phyloP scores from a whole-genome alignment of 2,888 invertebrate genomes.

The Hirtodrosophila cameraria region DNA sequence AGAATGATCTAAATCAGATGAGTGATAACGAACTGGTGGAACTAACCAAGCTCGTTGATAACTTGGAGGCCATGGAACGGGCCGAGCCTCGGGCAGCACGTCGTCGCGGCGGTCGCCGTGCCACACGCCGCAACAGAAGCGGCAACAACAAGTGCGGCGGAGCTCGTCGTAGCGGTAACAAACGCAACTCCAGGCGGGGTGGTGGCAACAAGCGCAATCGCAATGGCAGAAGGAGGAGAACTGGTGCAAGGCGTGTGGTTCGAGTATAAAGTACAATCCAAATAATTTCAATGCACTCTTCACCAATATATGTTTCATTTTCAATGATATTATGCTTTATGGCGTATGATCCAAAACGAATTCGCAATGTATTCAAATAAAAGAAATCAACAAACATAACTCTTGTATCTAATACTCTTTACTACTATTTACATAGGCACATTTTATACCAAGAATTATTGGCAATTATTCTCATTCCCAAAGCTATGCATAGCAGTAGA shows the following conservation, averaged over 20 bases:
- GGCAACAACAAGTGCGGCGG: slow-evolving; percentile 11
- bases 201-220: slow-evolving; percentile 6
- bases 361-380: slow-evolving; percentile 10
- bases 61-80: slow-evolving; percentile 1
- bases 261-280: not conserved
- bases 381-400: not conserved
- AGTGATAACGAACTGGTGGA: slow-evolving; percentile 12
- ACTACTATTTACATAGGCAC: no score
- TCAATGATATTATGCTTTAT: slow-evolving; percentile 1
- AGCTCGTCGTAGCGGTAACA: no score
- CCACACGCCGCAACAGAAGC: not conserved
- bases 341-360: not conserved
- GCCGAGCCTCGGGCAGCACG: slow-evolving; percentile 14
- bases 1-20: not conserved
- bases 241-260: not conserved
- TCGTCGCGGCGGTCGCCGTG: not conserved
- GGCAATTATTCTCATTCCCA: no score
- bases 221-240: not conserved
- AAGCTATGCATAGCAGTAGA: no score
- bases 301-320: not conserved
- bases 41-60: slow-evolving; percentile 9
- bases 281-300: not conserved
- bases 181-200: slow-evolving; percentile 18
- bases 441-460: no score
- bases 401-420: no score